These are phyloP conservation scores for Hymenochirus boettgeri DNA, from an alignment of 2,113 vertebrate species.

Conservation along the genomic window DNA sequence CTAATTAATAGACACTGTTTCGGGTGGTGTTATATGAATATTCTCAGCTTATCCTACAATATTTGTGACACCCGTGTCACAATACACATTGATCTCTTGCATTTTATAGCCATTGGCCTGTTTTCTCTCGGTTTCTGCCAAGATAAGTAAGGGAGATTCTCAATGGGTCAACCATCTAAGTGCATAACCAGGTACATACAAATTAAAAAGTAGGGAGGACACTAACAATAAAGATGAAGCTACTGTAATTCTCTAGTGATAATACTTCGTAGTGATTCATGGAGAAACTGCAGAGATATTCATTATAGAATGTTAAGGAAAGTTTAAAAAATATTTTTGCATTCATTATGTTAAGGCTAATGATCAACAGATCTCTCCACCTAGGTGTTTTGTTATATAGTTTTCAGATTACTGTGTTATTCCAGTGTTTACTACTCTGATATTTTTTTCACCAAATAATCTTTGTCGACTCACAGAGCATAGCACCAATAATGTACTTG, in stretches of 20 bases:
- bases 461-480: no score
- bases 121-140: constrained; percentile 1
- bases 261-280: neutral
- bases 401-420: no score
- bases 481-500: no score
- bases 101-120: neutral
- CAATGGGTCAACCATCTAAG: neutral
- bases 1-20: no score
- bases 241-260: neutral
- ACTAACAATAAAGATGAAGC: constrained; percentile 7
- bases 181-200: neutral
- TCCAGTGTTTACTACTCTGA: no score
- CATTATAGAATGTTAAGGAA: constrained; percentile 9
- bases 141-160: constrained; percentile 3
- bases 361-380: constrained; percentile 6
- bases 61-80: no score
- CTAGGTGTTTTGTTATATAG: neutral
- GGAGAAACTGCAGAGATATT: constrained; percentile 9
- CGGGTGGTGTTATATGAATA: no score
- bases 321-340: neutral
- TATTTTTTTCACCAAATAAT: no score
- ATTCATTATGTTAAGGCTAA: constrained; percentile 4
- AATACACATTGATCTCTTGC: no score
- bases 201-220: constrained; percentile 18
- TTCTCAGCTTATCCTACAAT: no score